These are phyloP conservation scores for Hybognathus amarus DNA, from an alignment of 2,797 vertebrate genomes.

Conservation along the genomic window DNA sequence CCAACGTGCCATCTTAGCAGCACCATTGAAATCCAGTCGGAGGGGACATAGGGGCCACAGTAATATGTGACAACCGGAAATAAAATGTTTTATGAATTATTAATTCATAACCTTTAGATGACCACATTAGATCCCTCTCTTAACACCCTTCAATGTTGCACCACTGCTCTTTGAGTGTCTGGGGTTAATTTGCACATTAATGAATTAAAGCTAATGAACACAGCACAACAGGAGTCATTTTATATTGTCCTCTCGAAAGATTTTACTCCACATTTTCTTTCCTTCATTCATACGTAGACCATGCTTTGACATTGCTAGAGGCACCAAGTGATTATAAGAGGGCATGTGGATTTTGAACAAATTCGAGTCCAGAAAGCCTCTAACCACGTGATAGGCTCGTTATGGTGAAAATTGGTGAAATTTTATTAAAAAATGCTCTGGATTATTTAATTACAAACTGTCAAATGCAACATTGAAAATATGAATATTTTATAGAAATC, in stretches of 20 bases:
- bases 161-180: constrained; percentile 26
- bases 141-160: constrained; percentile 30
- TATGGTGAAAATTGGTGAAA: not conserved
- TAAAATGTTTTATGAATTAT: constrained; percentile 59
- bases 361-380: not conserved
- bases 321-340: not conserved
- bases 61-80: constrained; percentile 47
- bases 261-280: not conserved
- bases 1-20: constrained; percentile 39
- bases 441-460: not conserved
- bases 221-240: constrained; percentile 46
- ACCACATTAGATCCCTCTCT: constrained; percentile 55
- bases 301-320: not conserved
- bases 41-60: constrained; percentile 10
- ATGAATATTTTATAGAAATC: not conserved
- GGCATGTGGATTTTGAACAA: not conserved
- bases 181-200: constrained; percentile 60
- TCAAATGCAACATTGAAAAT: not conserved
- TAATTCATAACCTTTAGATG: constrained; percentile 60
- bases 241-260: constrained; percentile 29
- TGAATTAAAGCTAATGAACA: constrained; percentile 56
- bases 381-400: not conserved
- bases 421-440: not conserved
- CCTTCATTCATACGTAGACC: not conserved
- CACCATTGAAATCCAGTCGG: constrained; percentile 50